Evolutionary conservation across 2,113 vertebrate genomes (phyloP), one percentile per base, ranked within the genome.

Genomic region (Sceloporus tristichus): DNA sequence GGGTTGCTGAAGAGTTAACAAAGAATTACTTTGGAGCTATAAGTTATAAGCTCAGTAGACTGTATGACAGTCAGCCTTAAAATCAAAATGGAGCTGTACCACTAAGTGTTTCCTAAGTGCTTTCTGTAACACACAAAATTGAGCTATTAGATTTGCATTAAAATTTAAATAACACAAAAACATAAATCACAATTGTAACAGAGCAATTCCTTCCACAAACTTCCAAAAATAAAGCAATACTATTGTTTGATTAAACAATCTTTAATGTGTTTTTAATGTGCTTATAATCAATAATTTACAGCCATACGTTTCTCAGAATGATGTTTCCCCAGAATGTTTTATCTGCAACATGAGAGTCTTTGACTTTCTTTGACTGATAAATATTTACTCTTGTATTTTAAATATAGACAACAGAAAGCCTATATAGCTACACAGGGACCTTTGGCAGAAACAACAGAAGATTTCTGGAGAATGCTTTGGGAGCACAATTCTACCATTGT

Each of bases 381-480:
- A 88, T 14, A 14, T 65, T 1, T 89, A 77, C 90, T 40, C 73
- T 92, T 73, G 9, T 62, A 65, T 84, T 93, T 91, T 86, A 38
- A 34, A 94, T 66, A 21, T 91, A 99, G 98, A 94, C 98, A 99
- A 95, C 98, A 99, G 94, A 99, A 98, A 96, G 98, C 99, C 89
- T 99, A 99, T 91, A 99, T 99, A 85, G 98, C 99, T 96, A 99
- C 99, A 85, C 99, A 99, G 94, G 99, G 99, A 77, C 99, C 98
- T 75, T 95, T 99, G 96, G 98, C 99, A 91, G 99, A 99, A 96
- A 99, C 99, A 94, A 99, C 99, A 11, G 99, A 99, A 96, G 99
- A 99, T 94, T 99, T 99, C 96, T 99, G 99, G 99, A 97, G 99
- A 94, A 99, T 99, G 99, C 98, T 99, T 59, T 99, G 99, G 99